Evolutionary conservation across 2,797 vertebrate species (phyloP), one percentile per base, ranked within the genome.

Genomic region (Chaunax sp.): DNA sequence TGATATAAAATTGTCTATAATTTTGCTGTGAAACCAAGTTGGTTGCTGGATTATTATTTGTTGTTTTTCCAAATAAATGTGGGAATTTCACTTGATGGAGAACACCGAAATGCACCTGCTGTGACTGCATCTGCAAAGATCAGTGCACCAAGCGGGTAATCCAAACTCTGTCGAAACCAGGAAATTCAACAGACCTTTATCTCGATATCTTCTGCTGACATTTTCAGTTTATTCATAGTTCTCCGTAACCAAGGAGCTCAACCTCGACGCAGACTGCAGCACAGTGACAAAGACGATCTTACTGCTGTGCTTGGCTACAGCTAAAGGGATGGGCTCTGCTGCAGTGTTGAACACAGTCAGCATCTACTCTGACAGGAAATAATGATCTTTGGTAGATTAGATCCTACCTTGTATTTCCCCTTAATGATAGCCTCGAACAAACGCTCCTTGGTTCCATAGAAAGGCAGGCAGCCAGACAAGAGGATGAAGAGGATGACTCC

Each of bases 401-500:
- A 43, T 19, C 71, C 82, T 94, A 98, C 97, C 96, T 99, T 99
- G 81, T 99, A 98, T 94, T 97, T 98, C 81, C 97, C 97, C 92
- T 97, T 98, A 75, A 98, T 97, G 91, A 99, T 98, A 78, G 95
- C 97, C 92, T 99, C 97, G 86, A 99, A 99, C 86, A 99, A 91
- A 77, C 97, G 95, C 88, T 99, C 97, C 93, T 97, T 98, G 74
- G 97, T 99, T 93, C 97, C 97, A 14, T 98, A 98, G 92, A 99
- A 99, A 77, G 97, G 97, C 81, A 99, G 94, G 91, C 97, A 99
- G 86, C 97, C 97, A 0, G 97, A 99, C 40, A 99, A 94, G 66
- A 99, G 94, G 88, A 99, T 99, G 92, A 98, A 99, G 83, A 98
- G 96, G 87, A 99, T 99, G 78, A 99, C 97, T 0, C 97, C 97